Evolutionary conservation across 1,140 invertebrate species (phyloP).

Genomic region (Pogonus chalceus): DNA sequence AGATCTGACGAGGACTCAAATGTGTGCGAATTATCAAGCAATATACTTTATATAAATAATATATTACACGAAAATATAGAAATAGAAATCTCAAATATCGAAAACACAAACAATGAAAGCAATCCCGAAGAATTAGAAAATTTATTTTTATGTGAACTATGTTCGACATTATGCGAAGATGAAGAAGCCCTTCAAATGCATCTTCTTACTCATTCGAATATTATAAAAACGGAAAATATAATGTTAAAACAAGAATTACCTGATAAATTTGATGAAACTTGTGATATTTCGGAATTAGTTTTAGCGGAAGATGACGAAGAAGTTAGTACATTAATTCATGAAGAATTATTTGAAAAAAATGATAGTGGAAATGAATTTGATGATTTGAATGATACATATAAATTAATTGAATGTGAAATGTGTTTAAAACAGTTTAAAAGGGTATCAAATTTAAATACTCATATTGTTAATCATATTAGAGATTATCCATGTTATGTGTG

Average conservation of each 20-base stretch:
- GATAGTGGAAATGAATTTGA: neutral
- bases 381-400: neutral
- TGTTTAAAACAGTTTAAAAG: slow-evolving; percentile 3
- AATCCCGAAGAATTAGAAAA: neutral
- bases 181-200: slow-evolving; percentile 16
- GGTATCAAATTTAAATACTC: neutral
- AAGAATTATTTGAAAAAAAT: neutral
- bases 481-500: slow-evolving; percentile 6
- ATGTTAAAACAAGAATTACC: no score
- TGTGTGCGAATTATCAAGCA: no score
- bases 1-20: no score
- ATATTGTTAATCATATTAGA: neutral
- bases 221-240: neutral
- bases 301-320: neutral
- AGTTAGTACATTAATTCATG: neutral
- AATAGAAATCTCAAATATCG: neutral
- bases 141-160: neutral
- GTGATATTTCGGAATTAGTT: neutral
- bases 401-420: neutral
- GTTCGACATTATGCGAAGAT: neutral
- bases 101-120: no score
- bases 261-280: neutral
- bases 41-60: no score
- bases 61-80: neutral
- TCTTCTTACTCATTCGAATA: neutral